Evolutionary conservation across 2,113 vertebrate genomes (phyloP), one percentile per base, ranked within the genome.

Genomic region (Smithornis capensis): DNA sequence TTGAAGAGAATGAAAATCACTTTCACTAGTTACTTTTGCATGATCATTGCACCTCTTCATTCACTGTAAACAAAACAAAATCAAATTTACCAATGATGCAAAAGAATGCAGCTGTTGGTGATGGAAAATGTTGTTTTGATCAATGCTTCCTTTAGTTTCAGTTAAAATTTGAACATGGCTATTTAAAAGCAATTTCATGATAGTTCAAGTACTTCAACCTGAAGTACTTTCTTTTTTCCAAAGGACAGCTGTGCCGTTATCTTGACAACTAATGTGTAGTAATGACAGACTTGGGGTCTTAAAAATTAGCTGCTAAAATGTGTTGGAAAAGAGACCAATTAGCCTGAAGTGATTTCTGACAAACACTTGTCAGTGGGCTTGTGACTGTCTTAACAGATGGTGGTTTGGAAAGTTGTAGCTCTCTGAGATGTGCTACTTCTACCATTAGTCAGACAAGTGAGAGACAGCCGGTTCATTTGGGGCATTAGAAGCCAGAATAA

Each of bases 291-390:
- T 86, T 84, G 2, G 3, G 55, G 69, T 87, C 80, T 86, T 75
- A 89, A 92, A 93, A 93, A 83, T 68, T 40, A 94, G 69, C 83
- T 84, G 15, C 49, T 82, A 11, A 84, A 94, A 42, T 27, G 25
- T 78, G 69, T 84, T 4, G 4, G 73, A 94, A 71, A 83, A 83
- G 67, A 87, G 73, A 78, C 67, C 52, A 92, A 89, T 96, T 89
- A 83, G 67, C 28, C 78, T 67, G 64, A 96, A 88, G 83, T 93
- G 80, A 89, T 95, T 94, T 91, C 73, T 96, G 87, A 87, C 92
- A 87, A 96, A 56, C 83, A 37, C 52, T 93, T 68, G 47, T 70
- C 89, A 81, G 47, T n/a, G 71, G 27, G 76, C 23, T 83, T 55
- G 5, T 56, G 57, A 83, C 12, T 89, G 18, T 47, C 24, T 88